Percentiles rank a stretch among this genome's conserved stretches.
Conservation (phyloP, 1,140 invertebrate genomes). For the Drosophila paulistorum region DNA sequence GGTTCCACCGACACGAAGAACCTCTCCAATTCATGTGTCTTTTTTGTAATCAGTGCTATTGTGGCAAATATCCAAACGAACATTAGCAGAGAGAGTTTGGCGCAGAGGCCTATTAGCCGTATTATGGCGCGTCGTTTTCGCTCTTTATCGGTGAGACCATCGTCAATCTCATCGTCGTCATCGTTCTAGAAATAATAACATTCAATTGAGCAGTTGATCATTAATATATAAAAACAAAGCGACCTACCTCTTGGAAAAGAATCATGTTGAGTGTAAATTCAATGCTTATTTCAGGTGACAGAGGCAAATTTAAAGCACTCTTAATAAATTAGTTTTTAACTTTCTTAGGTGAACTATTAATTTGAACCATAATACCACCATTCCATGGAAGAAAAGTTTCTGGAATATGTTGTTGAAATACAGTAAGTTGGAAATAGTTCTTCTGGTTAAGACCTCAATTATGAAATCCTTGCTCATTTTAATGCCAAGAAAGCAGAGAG, state of each 20-base stretch:
- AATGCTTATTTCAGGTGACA: neutral
- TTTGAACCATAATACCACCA: too few relatives aligned
- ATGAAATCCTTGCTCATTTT: neutral
- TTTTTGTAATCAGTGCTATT: neutral
- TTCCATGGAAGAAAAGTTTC: too few relatives aligned
- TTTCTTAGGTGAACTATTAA: too few relatives aligned
- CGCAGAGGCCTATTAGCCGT: neutral
- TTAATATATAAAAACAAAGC: neutral
- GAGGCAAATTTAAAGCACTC: too few relatives aligned
- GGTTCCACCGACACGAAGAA: neutral
- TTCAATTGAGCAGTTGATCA: neutral
- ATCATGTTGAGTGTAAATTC: neutral
- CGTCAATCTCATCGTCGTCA: neutral
- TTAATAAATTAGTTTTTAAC: too few relatives aligned
- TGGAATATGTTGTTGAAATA: too few relatives aligned
- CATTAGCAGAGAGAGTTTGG: neutral
- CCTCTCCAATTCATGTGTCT: too few relatives aligned
- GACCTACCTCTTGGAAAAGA: neutral
- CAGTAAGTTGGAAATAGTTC: too few relatives aligned
- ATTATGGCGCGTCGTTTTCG: neutral
- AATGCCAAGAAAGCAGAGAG: slow-evolving; percentile 85
- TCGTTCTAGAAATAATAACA: neutral
- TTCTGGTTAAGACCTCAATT: too few relatives aligned
- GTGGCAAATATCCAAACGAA: neutral
- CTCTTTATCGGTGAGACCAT: neutral